phyloP scores from a whole-genome alignment of 2,113 vertebrate genomes.

The Danionella cerebrum region DNA sequence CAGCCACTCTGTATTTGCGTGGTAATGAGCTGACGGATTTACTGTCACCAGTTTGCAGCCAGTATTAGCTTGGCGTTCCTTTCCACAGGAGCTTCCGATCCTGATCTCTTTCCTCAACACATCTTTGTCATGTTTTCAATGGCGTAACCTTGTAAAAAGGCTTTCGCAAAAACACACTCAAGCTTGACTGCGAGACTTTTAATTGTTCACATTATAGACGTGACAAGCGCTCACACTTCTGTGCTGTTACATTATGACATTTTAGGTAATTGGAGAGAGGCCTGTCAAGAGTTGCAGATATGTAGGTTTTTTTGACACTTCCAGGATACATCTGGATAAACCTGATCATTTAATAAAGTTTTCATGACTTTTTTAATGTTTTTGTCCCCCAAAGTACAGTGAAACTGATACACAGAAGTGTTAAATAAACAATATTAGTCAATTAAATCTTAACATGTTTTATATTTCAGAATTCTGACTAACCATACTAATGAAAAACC shows the following conservation, averaged over 20 bases:
- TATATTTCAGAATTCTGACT: too few species aligned
- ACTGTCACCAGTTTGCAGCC: slow-evolving; percentile 35
- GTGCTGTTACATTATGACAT: not conserved
- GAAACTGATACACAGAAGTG: too few species aligned
- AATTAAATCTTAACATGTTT: too few species aligned
- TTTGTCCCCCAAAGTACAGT: too few species aligned
- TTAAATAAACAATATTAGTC: too few species aligned
- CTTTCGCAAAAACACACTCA: not conserved
- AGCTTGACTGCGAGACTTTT: not conserved
- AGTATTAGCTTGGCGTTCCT: not conserved
- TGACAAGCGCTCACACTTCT: not conserved
- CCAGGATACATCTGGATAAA: too few species aligned
- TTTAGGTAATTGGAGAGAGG: not conserved
- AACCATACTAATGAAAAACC: too few species aligned
- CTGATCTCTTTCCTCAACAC: not conserved
- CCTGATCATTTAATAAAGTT: too few species aligned
- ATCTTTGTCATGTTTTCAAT: not conserved
- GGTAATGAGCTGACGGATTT: slow-evolving; percentile 61
- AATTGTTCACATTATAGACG: slow-evolving; percentile 8
- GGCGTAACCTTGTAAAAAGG: not conserved
- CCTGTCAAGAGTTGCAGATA: not conserved
- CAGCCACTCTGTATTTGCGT: slow-evolving; percentile 63
- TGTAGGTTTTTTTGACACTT: not conserved
- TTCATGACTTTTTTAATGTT: too few species aligned
- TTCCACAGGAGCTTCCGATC: not conserved